These are phyloP conservation scores for Fistularia commersonii DNA, from an alignment of 2,797 vertebrate species.

Conservation along the genomic window DNA sequence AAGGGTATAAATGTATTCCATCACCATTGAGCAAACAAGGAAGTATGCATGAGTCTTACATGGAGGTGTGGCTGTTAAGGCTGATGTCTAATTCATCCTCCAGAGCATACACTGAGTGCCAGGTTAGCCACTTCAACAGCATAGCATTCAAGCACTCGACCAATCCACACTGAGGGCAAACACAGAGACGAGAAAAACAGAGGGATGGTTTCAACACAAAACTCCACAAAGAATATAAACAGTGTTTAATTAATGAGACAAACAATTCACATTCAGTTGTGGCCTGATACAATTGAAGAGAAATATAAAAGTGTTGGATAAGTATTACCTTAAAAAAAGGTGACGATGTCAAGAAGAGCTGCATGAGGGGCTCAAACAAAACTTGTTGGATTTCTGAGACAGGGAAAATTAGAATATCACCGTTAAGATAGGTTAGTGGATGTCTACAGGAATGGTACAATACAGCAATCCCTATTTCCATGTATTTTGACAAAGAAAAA, in stretches of 20 bases:
- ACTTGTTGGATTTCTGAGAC: slow-evolving; percentile 75
- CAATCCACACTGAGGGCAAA: slow-evolving; percentile 82
- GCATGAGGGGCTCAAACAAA: slow-evolving; percentile 82
- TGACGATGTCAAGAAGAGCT: slow-evolving; percentile 89
- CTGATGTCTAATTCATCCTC: slow-evolving; percentile 75
- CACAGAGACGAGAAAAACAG: slow-evolving; percentile 3
- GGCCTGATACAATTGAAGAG: not conserved
- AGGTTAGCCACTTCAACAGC: slow-evolving; percentile 88
- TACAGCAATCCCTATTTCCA: too few species aligned
- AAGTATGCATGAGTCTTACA: slow-evolving; percentile 59
- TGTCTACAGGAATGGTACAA: too few species aligned
- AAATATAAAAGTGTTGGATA: not conserved
- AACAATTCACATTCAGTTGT: not conserved
- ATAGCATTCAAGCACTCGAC: slow-evolving; percentile 86
- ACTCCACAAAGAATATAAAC: slow-evolving; percentile 2
- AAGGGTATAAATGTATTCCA: too few species aligned
- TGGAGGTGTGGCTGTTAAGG: slow-evolving; percentile 71
- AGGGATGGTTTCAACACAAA: slow-evolving; percentile 7
- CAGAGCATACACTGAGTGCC: slow-evolving; percentile 71
- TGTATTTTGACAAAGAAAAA: too few species aligned
- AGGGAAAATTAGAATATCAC: not conserved
- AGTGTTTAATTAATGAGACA: not conserved
- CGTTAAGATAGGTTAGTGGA: not conserved
- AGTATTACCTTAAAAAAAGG: slow-evolving; percentile 88
- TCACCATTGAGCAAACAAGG: too few species aligned